Evolutionary conservation across 1,140 invertebrate species (phyloP), one percentile per base, ranked within the genome.

Genomic region (Pentalonia nigronervosa): DNA sequence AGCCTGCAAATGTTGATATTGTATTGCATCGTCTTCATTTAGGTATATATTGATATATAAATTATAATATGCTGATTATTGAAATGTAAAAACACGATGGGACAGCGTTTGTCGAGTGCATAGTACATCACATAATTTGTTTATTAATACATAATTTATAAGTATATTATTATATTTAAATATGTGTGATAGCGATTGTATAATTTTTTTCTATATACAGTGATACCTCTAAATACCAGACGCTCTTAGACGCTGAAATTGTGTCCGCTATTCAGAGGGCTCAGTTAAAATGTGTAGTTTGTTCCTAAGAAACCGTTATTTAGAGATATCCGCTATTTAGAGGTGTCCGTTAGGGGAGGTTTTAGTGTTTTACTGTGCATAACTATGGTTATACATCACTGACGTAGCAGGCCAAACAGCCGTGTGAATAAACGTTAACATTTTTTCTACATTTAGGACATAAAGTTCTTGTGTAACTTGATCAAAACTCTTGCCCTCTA

Each of bases 61-160:
- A 76, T 76, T 76, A 76, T 76, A 34, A 76, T 76, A 41, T 41
- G 21, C 81, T 36, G 36, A 83, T 83, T 83, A 83, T 25, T 67
- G 60, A 4, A n/a, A n/a, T n/a, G n/a, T n/a, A 76, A 76, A 76
- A 76, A 76, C 60, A n/a, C n/a, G 60, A 4, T 17, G 4, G 9
- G n/a, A 8, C 7, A 34, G 81, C 34, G 34, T 83, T 83, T 2
- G 21, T 83, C 34, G 81, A 83, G 81, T 41, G 36, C 81, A 83
- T 83, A 36, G 81, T 83, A 83, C 60, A 76, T 76, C 81, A 41
- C 34, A 34, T 83, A 83, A 83, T 83, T 83, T 83, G 20, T 36
- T 53, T 76, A n/a, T 76, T 76, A 17, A n/a, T 76, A 17, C n/a
- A 76, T 11, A 17, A 41, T 41, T 41, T n/a, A 67, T 67, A 67